These are phyloP conservation scores for Psix sp. DNA, from an alignment of 1,140 invertebrate genomes.

Conservation along the genomic window DNA sequence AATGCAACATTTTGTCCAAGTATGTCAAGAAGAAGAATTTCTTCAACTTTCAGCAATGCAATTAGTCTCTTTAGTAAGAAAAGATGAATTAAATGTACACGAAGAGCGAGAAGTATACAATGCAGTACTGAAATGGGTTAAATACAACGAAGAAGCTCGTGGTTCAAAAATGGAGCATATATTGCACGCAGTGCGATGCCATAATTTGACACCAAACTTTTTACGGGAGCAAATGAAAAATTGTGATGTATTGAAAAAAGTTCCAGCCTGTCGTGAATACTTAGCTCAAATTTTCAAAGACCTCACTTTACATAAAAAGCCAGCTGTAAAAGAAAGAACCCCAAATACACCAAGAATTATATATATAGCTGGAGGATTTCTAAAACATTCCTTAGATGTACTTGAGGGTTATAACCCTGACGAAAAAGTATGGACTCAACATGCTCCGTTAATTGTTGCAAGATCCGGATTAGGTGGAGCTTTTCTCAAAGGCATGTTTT, in stretches of 20 bases:
- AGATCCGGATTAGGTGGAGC: constrained; percentile 92
- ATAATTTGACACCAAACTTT: constrained; percentile 94
- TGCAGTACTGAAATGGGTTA: constrained; percentile 93
- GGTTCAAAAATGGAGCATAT: constrained; percentile 91
- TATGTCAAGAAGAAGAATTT: constrained; percentile 94
- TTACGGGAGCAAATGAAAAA: constrained; percentile 92
- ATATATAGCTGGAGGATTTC: constrained; percentile 93
- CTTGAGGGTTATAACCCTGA: constrained; percentile 92
- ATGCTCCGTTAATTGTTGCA: constrained; percentile 87
- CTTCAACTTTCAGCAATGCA: constrained; percentile 88
- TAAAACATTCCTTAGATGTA: constrained; percentile 88
- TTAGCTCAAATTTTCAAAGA: constrained; percentile 93
- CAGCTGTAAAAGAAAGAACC: constrained; percentile 87
- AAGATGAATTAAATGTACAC: constrained; percentile 92
- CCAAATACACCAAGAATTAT: constrained; percentile 92
- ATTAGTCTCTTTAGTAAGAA: constrained; percentile 86
- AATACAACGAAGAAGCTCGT: constrained; percentile 89
- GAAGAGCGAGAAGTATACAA: constrained; percentile 95
- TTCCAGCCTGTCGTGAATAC: constrained; percentile 92
- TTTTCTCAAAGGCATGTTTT: constrained; percentile 90
- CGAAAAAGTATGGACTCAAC: constrained; percentile 87
- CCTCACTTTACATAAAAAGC: constrained; percentile 88
- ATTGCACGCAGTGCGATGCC: constrained; percentile 90
- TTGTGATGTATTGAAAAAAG: constrained; percentile 91
- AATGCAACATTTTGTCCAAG: constrained; percentile 91